Evolutionary conservation across 2,888 invertebrate genomes (phyloP).

Genomic region (Rotaria magnacalcarata): DNA sequence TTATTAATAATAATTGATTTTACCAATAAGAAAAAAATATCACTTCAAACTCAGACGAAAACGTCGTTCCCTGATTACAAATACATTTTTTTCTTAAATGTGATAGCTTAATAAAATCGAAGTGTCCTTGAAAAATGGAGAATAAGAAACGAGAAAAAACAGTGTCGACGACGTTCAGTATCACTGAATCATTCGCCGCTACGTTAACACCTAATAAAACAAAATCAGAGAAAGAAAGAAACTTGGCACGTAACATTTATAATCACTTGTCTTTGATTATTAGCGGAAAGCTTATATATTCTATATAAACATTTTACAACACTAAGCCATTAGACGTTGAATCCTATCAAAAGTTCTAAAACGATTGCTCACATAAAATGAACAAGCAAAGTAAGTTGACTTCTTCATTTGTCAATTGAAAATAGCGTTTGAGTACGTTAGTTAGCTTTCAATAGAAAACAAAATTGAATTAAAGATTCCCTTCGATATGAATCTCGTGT

Average conservation of each 20-base stretch:
- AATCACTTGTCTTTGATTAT: neutral
- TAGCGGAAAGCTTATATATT: neutral
- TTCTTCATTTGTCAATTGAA: neutral
- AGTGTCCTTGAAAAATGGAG: neutral
- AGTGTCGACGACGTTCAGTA: neutral
- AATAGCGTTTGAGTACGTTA: neutral
- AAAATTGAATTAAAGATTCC: neutral
- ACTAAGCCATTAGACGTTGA: neutral
- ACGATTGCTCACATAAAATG: neutral
- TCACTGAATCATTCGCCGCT: neutral
- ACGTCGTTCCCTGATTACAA: neutral
- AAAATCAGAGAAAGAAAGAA: neutral
- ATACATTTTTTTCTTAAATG: neutral
- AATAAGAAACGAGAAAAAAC: neutral
- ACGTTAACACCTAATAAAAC: neutral
- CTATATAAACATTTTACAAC: neutral
- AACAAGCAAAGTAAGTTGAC: neutral
- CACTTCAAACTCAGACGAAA: neutral
- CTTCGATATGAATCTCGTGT: neutral
- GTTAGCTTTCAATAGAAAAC: too few relatives aligned
- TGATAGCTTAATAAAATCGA: neutral
- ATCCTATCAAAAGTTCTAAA: neutral
- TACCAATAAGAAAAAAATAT: neutral
- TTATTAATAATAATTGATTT: neutral
- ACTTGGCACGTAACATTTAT: neutral